A percentile compares a stretch with the other conserved stretches of the same genome.
Conservation (phyloP, 2,797 vertebrate genomes). For the Pangasius krempfi region DNA sequence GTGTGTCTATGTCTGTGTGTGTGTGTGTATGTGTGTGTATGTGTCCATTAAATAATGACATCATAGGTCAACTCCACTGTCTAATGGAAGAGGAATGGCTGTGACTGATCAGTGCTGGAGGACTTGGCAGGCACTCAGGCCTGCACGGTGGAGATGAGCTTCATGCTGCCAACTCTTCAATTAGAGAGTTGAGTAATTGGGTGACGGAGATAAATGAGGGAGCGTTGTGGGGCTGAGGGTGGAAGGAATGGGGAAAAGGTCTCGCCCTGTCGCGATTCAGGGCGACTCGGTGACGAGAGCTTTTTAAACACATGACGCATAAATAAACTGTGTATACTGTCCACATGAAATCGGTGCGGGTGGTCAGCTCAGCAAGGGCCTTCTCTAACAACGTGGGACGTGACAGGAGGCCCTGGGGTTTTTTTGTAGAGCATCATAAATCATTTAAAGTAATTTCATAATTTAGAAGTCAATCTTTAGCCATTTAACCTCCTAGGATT, state of each 20-base stretch:
- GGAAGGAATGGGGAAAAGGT: slow-evolving; percentile 65
- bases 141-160: slow-evolving; percentile 36
- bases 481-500: neutral
- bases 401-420: neutral
- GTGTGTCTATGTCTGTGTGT: neutral
- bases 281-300: slow-evolving; percentile 45
- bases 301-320: slow-evolving; percentile 63
- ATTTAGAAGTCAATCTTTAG: neutral
- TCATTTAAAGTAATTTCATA: slow-evolving; percentile 4
- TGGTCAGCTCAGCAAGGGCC: slow-evolving; percentile 38
- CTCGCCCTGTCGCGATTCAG: slow-evolving; percentile 38
- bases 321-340: slow-evolving; percentile 59
- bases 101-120: slow-evolving; percentile 65
- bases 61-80: slow-evolving; percentile 64
- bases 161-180: slow-evolving; percentile 74
- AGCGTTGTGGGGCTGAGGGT: slow-evolving; percentile 58
- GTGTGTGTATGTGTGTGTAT: slow-evolving; percentile 27
- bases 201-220: slow-evolving; percentile 68
- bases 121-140: slow-evolving; percentile 54
- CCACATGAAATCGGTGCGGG: slow-evolving; percentile 37
- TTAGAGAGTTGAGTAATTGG: slow-evolving; percentile 72
- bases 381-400: slow-evolving; percentile 9
- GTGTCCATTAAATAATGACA: slow-evolving; percentile 62
- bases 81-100: slow-evolving; percentile 64
- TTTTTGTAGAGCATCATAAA: neutral